These are phyloP conservation scores for Poecile montanus DNA, from an alignment of 2,797 vertebrate species.

Conservation along the genomic window DNA sequence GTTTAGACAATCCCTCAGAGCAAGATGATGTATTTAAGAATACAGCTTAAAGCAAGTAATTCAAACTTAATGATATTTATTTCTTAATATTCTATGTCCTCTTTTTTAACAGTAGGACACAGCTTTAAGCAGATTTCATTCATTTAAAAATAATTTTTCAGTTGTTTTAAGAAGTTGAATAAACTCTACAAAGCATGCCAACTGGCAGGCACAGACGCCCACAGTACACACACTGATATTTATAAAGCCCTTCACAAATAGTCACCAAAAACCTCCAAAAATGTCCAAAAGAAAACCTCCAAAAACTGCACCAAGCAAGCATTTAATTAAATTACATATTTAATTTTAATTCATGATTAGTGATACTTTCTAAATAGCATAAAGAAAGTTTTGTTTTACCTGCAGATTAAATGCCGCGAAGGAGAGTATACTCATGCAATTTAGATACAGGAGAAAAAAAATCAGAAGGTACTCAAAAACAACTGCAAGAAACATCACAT, in stretches of 20 bases:
- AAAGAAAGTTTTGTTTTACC: not conserved
- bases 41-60: not conserved
- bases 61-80: not conserved
- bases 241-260: slow-evolving; percentile 55
- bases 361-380: not conserved
- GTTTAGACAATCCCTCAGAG: not conserved
- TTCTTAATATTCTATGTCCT: not conserved
- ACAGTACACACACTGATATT: slow-evolving; percentile 5
- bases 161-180: slow-evolving; percentile 48
- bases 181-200: slow-evolving; percentile 49
- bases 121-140: slow-evolving; percentile 20
- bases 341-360: not conserved
- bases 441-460: not conserved
- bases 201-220: slow-evolving; percentile 41
- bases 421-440: not conserved
- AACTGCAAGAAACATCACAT: not conserved
- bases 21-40: not conserved
- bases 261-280: not conserved
- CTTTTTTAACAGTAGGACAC: slow-evolving; percentile 20
- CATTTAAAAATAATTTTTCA: not conserved
- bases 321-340: not conserved
- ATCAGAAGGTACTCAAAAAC: not conserved
- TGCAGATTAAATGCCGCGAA: not conserved
- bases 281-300: not conserved
- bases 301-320: not conserved